Conservation (phyloP, 2,888 invertebrate species). For the Phragmatobia fuliginosa region DNA sequence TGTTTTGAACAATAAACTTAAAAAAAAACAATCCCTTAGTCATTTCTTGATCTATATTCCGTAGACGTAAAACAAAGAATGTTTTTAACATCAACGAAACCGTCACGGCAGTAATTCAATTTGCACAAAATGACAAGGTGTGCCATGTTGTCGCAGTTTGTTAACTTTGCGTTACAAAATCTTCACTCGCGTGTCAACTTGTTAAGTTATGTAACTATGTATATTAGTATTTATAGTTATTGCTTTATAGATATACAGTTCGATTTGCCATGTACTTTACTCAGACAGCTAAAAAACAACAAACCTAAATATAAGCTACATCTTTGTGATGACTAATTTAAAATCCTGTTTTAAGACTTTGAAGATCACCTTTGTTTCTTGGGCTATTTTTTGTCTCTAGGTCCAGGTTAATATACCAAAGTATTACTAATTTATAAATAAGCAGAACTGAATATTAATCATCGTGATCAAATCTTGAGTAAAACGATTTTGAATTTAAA, state of each 20-base stretch:
- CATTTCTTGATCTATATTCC: constrained; percentile 3
- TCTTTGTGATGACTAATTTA: constrained; percentile 6
- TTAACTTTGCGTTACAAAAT: constrained; percentile 9
- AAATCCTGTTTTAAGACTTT: constrained; percentile 39
- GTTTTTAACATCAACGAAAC: background rate
- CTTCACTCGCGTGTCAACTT: background rate
- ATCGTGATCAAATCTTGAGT: background rate
- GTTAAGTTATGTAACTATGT: constrained; percentile 5
- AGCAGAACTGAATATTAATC: background rate
- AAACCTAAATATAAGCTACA: background rate
- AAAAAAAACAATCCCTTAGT: background rate
- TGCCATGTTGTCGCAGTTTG: constrained; percentile 9
- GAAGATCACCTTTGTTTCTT: constrained; percentile 38
- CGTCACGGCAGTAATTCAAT: background rate
- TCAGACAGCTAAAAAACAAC: background rate
- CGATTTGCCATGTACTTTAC: background rate
- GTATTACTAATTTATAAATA: background rate
- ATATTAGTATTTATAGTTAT: background rate
- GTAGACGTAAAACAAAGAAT: background rate
- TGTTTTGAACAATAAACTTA: too few relatives aligned
- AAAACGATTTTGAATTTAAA: too few relatives aligned
- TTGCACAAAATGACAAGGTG: constrained; percentile 17
- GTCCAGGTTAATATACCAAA: constrained; percentile 17
- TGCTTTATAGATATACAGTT: background rate
- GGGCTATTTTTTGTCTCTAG: constrained; percentile 32